Evolutionary conservation across 2,113 vertebrate genomes (phyloP), one percentile per base, ranked within the genome.

Genomic region (Pao palembangensis): DNA sequence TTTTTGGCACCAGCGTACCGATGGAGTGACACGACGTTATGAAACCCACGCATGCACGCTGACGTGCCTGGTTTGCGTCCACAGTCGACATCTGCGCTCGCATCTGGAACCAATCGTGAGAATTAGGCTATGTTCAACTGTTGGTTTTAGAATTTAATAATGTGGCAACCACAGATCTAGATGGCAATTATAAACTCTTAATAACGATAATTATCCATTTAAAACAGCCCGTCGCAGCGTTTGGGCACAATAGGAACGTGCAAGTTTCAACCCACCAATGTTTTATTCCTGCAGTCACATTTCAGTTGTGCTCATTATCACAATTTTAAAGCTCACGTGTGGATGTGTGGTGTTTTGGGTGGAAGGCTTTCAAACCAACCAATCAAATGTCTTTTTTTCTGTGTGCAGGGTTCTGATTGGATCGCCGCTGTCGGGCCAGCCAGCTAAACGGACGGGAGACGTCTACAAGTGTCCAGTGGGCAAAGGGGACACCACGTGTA

Each of bases 381-480:
- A 58, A 52, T 51, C 49, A 14, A 21, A 31, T 51, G 18, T 73
- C 8, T 18, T 61, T 4, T 82, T 52, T 57, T 5, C 71, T 47
- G 62, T 76, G 17, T 65, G 34, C 54, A 99, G 97, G 97, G 91
- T 99, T 50, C 93, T 99, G 58, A 95, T 99, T 88, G 97, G 96
- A 55, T 95, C 97, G 48, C 97, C 97, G 0, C 80, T 96, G 71
- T 91, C 89, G 59, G 97, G 97, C 23, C 97, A 99, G 53, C 95
- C 96, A 20, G 75, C 88, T 8, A 92, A 90, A 70, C 89, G 93
- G 82, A 98, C 94, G 6, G 97, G 97, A 23, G 96, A 99, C 60
- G 95, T 99, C 43, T 99, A 99, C 80, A 99, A 96, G 81, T 99
- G 97, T 67, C 93, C 92, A 1, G 93, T 96, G 15, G 90, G 92